A percentile compares a stretch with the other conserved stretches of the same genome.
These are phyloP conservation scores for Chloebia gouldiae DNA, from an alignment of 2,113 vertebrate species.

Conservation along the genomic window DNA sequence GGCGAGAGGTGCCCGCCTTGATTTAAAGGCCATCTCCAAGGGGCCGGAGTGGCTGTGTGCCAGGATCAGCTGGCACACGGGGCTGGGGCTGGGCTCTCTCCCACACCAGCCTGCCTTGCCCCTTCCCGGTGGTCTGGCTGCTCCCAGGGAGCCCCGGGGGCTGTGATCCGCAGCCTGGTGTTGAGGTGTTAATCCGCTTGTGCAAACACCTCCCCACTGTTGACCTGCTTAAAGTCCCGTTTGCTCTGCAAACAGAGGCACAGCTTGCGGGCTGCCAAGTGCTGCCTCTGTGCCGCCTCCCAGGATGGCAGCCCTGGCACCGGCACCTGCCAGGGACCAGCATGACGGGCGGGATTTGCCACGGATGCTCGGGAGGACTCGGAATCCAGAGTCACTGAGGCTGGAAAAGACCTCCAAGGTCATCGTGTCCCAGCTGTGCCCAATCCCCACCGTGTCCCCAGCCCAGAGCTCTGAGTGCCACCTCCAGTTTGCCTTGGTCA, in stretches of 20 bases:
- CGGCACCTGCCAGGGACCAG: not conserved
- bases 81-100: not conserved
- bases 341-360: fast-evolving
- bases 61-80: fast-evolving
- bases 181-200: not conserved
- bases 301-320: not conserved
- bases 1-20: not conserved
- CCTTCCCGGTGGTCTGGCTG: fast-evolving
- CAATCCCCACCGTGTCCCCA: fast-evolving
- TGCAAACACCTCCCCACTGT: not conserved
- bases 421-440: fast-evolving
- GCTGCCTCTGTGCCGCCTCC: not conserved
- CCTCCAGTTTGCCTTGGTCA: fast-evolving
- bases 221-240: not conserved
- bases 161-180: not conserved
- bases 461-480: not conserved
- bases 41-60: not conserved
- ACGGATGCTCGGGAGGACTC: not conserved
- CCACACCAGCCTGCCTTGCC: not conserved
- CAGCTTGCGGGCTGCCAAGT: not conserved
- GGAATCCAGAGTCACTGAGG: not conserved
- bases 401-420: not conserved
- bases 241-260: conserved; percentile 17
- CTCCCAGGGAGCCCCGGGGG: not conserved
- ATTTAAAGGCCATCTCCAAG: not conserved